Base-by-base conservation (phyloP, 2,797 vertebrate species). In the Acipenser oxyrinchus region DNA sequence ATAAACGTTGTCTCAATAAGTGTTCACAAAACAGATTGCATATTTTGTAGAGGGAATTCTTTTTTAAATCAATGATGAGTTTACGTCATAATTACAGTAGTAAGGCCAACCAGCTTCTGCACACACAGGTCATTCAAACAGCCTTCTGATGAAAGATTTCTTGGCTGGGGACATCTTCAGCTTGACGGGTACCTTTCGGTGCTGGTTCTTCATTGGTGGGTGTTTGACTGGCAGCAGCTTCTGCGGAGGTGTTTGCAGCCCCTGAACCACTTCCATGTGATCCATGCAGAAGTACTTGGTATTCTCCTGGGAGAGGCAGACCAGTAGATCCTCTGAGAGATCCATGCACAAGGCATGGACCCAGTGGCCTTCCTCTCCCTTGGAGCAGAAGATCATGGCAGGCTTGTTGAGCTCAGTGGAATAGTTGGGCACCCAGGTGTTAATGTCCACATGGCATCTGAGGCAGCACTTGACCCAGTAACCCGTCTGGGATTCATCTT, bases 311-410 rank as follows among this genome's bases (percentile, higher is more conserved):
- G 95, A 98, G 49, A 99, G 81, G 49, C 8, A 85, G 10, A 93
- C 62, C 18, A 99, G 88, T 60, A 92, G 82, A 10, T 64, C 78
- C 77, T 99, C 96, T 7, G 94, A 87, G 13, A 99, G 88, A 69
- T 94, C 93, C 97, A 99, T 98, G 76, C 96, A 99, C 58, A 93
- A 92, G 0, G 95, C 95, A 0, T 99, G 97, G 37, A 99, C 96
- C 97, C 97, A 98, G 74, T 99, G 97, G 6, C 95, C 96, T 6
- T 69, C 88, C 72, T 91, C 83, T 13, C 92, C 92, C 37, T 81
- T 83, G 70, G 97, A 99, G 75, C 96, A 99, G 71, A 93, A 94
- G 80, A 99, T 98, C 97, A 99, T 99, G 62, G 97, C 96, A 7
- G 97, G 97, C 66, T 95, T 91, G 72, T 90, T 91, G 69, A 98